Percentiles rank a stretch among this genome's conserved stretches.
phyloP scores from a whole-genome alignment of 2,888 invertebrate species.

The Gerris lacustris region DNA sequence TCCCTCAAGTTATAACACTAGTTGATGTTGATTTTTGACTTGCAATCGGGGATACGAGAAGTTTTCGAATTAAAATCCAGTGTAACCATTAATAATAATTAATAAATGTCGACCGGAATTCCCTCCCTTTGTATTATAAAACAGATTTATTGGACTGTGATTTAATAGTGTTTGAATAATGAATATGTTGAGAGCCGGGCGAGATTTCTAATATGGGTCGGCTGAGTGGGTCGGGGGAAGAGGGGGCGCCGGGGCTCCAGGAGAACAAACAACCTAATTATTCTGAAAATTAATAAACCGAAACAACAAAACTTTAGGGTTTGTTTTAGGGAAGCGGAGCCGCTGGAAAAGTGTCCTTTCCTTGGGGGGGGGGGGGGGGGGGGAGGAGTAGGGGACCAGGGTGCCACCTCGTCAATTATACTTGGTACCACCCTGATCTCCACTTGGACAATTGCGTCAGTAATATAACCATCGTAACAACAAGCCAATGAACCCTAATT shows the following conservation, averaged over 20 bases:
- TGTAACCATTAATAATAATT: not conserved
- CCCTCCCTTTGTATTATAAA: not conserved
- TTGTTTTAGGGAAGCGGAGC: not conserved
- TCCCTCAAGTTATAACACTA: too few relatives aligned
- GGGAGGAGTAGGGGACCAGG: too few relatives aligned
- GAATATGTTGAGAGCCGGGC: not conserved
- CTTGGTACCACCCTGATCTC: too few relatives aligned
- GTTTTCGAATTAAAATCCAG: too few relatives aligned
- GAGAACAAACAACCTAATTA: slow-evolving; percentile 3
- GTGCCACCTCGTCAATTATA: too few relatives aligned
- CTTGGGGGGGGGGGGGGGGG: too few relatives aligned
- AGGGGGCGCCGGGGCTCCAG: not conserved
- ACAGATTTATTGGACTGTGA: slow-evolving; percentile 5
- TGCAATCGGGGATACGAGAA: too few relatives aligned
- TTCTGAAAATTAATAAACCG: slow-evolving; percentile 3
- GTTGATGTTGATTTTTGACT: too few relatives aligned
- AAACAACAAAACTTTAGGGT: slow-evolving; percentile 1
- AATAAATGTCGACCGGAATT: not conserved
- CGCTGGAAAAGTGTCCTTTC: not conserved
- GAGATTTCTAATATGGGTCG: slow-evolving; percentile 3
- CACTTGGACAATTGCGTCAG: too few relatives aligned
- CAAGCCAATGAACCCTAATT: too few relatives aligned
- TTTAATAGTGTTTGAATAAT: slow-evolving; percentile 5
- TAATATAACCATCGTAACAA: too few relatives aligned
- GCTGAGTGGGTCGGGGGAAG: not conserved